Conservation (phyloP, 1,140 invertebrate species). For the Macrostomum lignano region DNA sequence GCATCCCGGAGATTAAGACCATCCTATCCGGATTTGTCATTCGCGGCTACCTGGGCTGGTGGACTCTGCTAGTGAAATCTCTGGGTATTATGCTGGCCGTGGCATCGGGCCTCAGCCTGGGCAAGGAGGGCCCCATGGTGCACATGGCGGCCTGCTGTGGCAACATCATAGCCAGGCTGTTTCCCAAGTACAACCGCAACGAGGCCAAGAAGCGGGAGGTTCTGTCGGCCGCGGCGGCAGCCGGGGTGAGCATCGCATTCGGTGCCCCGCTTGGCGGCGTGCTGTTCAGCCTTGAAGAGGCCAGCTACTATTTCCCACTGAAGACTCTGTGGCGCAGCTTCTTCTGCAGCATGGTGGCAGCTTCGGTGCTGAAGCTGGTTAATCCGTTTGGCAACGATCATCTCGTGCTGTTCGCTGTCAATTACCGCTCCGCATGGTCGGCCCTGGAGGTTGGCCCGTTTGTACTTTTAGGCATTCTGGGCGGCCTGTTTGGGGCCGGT, state of each 20-base stretch:
- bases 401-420: slow-evolving; percentile 84
- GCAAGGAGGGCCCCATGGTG: slow-evolving; percentile 99
- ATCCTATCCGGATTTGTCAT: slow-evolving; percentile 98
- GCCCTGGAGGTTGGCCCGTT: slow-evolving; percentile 92
- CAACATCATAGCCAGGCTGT: slow-evolving; percentile 89
- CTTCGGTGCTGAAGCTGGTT: slow-evolving; percentile 77
- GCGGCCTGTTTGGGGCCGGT: slow-evolving; percentile 71
- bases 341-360: slow-evolving; percentile 89
- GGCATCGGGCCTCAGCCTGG: slow-evolving; percentile 69
- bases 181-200: slow-evolving; percentile 91
- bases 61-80: slow-evolving; percentile 91
- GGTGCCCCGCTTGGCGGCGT: slow-evolving; percentile 57
- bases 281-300: slow-evolving; percentile 65
- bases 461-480: slow-evolving; percentile 70
- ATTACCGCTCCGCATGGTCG: slow-evolving; percentile 95
- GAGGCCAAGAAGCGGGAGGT: slow-evolving; percentile 90
- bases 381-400: slow-evolving; percentile 98
- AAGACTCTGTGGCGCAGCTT: slow-evolving; percentile 97
- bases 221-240: slow-evolving; percentile 81
- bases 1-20: slow-evolving; percentile 51
- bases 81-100: slow-evolving; percentile 43
- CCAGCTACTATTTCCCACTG: slow-evolving; percentile 92
- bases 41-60: slow-evolving; percentile 86
- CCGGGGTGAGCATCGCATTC: slow-evolving; percentile 92
- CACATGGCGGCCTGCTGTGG: slow-evolving; percentile 57